Conservation (phyloP, 2,888 invertebrate genomes). For the Drosophila nigritarsus region DNA sequence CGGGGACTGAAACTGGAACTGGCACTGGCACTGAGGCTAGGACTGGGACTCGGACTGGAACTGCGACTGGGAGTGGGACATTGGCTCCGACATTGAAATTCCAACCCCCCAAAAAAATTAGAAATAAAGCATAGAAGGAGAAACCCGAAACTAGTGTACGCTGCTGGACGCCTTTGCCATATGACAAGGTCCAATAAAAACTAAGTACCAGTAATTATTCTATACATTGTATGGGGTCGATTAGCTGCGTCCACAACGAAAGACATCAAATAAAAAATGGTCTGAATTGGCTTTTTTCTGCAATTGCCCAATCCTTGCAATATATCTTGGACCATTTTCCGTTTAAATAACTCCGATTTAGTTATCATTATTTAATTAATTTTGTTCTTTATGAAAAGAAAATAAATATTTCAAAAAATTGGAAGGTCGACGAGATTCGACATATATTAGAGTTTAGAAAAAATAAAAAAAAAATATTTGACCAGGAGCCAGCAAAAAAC, state of each 20-base stretch:
- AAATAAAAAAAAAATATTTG: too few relatives aligned
- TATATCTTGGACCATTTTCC: too few relatives aligned
- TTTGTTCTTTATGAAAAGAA: too few relatives aligned
- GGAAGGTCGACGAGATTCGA: too few relatives aligned
- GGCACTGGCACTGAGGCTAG: background rate
- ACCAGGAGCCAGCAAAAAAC: too few relatives aligned
- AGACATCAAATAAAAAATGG: background rate
- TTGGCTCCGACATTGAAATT: slow-evolving; percentile 11
- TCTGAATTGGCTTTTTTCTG: background rate
- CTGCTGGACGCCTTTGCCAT: slow-evolving; percentile 58
- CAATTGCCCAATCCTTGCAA: background rate
- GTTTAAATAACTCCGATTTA: too few relatives aligned
- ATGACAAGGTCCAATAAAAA: slow-evolving; percentile 40
- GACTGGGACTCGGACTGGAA: background rate
- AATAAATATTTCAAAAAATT: too few relatives aligned
- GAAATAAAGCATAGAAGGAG: background rate
- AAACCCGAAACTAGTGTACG: slow-evolving; percentile 41
- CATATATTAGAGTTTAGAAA: too few relatives aligned
- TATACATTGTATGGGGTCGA: background rate
- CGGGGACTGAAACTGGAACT: background rate
- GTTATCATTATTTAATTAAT: too few relatives aligned
- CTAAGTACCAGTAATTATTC: slow-evolving; percentile 13
- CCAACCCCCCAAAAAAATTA: slow-evolving; percentile 6
- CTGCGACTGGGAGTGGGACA: background rate
- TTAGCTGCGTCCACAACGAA: background rate